Conservation (phyloP, 2,113 vertebrate genomes). For the Scomber scombrus region DNA sequence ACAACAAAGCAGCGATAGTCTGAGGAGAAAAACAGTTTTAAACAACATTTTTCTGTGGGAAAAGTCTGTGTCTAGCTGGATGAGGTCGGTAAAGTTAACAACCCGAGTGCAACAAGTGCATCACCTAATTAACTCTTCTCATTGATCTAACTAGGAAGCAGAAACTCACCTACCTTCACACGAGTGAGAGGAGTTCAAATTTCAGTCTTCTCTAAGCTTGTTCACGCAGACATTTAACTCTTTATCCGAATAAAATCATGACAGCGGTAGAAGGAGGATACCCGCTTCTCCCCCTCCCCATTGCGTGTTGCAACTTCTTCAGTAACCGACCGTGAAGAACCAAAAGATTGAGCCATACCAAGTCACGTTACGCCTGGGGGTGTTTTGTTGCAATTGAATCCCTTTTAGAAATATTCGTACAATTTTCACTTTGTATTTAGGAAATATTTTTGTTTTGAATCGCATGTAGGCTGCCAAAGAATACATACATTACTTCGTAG, state of each 20-base stretch:
- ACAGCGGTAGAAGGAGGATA: not conserved
- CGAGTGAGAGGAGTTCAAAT: not conserved
- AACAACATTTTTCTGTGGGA: not conserved
- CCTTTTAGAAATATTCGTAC: not conserved
- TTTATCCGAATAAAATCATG: not conserved
- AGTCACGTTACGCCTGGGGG: slow-evolving; percentile 27
- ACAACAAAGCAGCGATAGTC: not conserved
- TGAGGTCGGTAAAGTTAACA: not conserved
- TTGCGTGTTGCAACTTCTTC: slow-evolving; percentile 30
- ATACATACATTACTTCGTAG: rapidly evolving
- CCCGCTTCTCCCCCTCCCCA: not conserved
- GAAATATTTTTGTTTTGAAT: not conserved
- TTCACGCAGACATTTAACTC: not conserved
- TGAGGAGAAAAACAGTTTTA: not conserved
- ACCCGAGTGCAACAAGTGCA: slow-evolving; percentile 70
- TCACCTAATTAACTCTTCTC: not conserved
- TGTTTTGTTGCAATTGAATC: not conserved
- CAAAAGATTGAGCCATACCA: slow-evolving; percentile 63
- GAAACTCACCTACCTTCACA: slow-evolving; percentile 52
- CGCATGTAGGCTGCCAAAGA: rapidly evolving
- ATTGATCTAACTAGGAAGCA: not conserved
- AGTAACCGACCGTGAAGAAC: not conserved
- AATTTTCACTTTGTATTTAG: rapidly evolving
- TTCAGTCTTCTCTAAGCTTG: not conserved
- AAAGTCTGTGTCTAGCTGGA: not conserved